Evolutionary conservation across 2,888 invertebrate genomes (phyloP).

Genomic region (Sepiola atlantica): DNA sequence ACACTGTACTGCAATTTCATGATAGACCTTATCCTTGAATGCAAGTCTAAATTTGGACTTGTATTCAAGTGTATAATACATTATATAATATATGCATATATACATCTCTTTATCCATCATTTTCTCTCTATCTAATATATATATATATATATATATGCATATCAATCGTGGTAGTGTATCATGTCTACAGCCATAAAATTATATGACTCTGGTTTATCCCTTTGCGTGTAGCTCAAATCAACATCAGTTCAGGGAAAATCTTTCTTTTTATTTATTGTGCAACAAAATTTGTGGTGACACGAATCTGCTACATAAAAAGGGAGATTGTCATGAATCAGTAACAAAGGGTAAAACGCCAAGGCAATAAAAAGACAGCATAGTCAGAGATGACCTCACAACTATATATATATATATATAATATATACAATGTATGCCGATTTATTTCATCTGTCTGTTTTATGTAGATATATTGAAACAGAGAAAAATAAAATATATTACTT

Average conservation of each 20-base stretch:
- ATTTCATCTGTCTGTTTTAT: no score
- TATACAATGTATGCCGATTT: no score
- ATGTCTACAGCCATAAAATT: neutral
- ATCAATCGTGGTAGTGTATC: neutral
- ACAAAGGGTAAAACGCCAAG: neutral
- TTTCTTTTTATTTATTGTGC: neutral
- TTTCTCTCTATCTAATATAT: neutral
- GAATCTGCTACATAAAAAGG: neutral
- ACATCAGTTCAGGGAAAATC: neutral
- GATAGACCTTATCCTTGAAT: neutral
- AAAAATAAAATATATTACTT: neutral
- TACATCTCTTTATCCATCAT: neutral
- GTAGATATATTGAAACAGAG: neutral
- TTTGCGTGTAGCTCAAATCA: neutral
- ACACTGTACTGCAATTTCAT: neutral
- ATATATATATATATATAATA: neutral
- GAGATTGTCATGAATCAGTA: neutral
- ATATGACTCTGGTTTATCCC: neutral
- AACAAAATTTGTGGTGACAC: constrained; percentile 5
- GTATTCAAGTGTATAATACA: neutral
- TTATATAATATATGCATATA: neutral
- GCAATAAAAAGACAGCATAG: neutral
- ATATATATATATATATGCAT: neutral
- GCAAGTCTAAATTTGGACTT: neutral
- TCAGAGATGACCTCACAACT: neutral